Conservation (phyloP, 2,113 vertebrate species). For the Cygnus atratus region DNA sequence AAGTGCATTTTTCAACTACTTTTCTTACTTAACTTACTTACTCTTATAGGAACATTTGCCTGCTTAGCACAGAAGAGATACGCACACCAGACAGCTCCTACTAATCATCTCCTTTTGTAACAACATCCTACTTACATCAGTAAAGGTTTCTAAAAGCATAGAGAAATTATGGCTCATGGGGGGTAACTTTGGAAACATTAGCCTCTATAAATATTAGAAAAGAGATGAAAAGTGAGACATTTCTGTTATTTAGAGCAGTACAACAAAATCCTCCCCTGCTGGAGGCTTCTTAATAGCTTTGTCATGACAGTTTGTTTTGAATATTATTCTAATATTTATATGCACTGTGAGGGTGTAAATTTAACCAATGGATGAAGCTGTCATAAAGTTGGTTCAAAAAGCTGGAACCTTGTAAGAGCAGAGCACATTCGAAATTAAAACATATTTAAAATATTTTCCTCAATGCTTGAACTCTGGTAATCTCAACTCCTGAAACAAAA, state of each 20-base stretch:
- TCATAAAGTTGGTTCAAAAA: conserved; percentile 14
- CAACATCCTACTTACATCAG: not conserved
- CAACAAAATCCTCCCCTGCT: conserved; percentile 5
- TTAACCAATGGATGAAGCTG: not conserved
- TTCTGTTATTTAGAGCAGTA: conserved; percentile 19
- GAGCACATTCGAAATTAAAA: not conserved
- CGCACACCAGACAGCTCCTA: not conserved
- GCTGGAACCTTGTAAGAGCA: not conserved
- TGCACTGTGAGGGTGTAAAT: conserved; percentile 18
- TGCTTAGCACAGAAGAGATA: not conserved
- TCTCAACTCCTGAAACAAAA: conserved; percentile 11
- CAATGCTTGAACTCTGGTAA: not conserved
- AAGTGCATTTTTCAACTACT: not conserved
- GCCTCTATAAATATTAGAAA: conserved; percentile 29
- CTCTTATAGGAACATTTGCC: not conserved
- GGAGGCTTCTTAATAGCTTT: conserved; percentile 17
- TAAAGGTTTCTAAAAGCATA: conserved; percentile 22
- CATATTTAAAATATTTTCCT: not conserved
- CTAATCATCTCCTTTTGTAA: not conserved
- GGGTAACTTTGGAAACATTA: conserved; percentile 5
- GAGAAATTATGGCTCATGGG: not conserved
- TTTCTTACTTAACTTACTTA: not conserved
- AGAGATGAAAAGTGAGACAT: not conserved
- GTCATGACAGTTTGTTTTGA: conserved; percentile 43
- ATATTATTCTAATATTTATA: conserved; percentile 51